Base-by-base conservation (phyloP, 1,140 invertebrate species). In the Lamellibrachia luymesi region DNA sequence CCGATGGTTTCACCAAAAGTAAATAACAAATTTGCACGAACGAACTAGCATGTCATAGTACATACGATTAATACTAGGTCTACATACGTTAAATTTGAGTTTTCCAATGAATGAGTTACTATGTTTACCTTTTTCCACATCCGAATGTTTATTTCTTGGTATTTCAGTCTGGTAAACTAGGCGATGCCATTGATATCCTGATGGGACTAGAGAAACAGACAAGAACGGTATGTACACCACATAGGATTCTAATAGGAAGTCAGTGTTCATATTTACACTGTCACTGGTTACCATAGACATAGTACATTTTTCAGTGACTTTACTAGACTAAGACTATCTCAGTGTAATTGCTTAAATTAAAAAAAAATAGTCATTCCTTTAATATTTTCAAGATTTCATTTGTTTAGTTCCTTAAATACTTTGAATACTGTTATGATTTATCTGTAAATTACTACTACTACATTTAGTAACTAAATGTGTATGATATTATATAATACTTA, bases 171-270 rank as follows among this genome's bases (percentile, higher is more conserved):
- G 99, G 98, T 92, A 98, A 98, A 95, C 97, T 99, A 27, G 97
- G 98, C 95, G 98, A 99, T 96, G 99, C 99, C 38, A 97, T 99
- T 51, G 99, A 99, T 95, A 97, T 98, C 94, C 97, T 99, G 25
- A 96, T 99, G 92, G 97, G 98, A 64, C 96, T 99, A 50, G 99
- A 99, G 96, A 99, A 99, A 97, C 98, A 99, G 96, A 98, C 99
- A 2, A 97, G 99, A 97, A 98, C 98, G 51, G 98, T 98, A 97
- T 97, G 97, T 97, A 13, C 22, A 91, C 64, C 13, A 80, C 13
- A 22, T 56, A 7, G 13, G 6, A 56, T 56, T 7, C 13, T 56
- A 56, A 56, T 80, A 80, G 13, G 64, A 80, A 8, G 64, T 22
- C 64, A 80, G 13, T 80, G 64, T 8, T 56, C 52, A 56, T 13